A percentile compares a stretch with the other conserved stretches of the same genome.
These are phyloP conservation scores for Octodonta nipae DNA, from an alignment of 2,888 invertebrate genomes.

Conservation along the genomic window DNA sequence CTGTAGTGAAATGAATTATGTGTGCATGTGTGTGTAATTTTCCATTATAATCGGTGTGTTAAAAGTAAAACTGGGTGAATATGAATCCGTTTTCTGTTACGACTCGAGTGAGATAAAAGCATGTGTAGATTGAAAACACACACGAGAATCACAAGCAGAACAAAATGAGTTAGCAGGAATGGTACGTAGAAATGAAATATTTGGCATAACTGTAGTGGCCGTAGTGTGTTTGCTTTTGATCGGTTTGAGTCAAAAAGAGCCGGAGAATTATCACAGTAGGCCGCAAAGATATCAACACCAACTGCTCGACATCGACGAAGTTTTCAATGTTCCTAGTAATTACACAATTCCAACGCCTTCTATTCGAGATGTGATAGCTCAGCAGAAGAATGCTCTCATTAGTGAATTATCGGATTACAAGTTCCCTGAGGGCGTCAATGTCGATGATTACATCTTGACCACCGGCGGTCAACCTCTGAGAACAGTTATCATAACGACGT, in stretches of 20 bases:
- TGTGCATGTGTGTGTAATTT: too few relatives aligned
- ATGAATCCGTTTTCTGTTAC: too few relatives aligned
- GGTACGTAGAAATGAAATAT: conserved; percentile 22
- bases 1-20: too few relatives aligned
- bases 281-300: conserved; percentile 13
- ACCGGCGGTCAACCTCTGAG: conserved; percentile 58
- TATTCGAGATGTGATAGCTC: conserved; percentile 41
- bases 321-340: conserved; percentile 10
- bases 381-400: conserved; percentile 1
- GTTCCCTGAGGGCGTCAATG: conserved; percentile 45
- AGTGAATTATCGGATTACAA: conserved; percentile 31
- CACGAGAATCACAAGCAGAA: too few relatives aligned
- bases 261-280: conserved; percentile 10
- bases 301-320: conserved; percentile 13
- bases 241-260: conserved; percentile 19
- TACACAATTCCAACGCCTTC: conserved; percentile 28
- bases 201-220: conserved; percentile 18
- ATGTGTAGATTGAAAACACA: too few relatives aligned
- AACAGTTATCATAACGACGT: conserved; percentile 72
- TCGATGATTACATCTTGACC: conserved; percentile 56
- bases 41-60: too few relatives aligned
- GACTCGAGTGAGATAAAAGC: too few relatives aligned
- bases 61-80: too few relatives aligned
- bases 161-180: too few relatives aligned
- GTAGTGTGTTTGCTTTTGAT: conserved; percentile 21